A percentile compares a stretch with the other conserved stretches of the same genome.
These are phyloP conservation scores for Andrena camellia DNA, from an alignment of 2,888 invertebrate genomes.

Conservation along the genomic window DNA sequence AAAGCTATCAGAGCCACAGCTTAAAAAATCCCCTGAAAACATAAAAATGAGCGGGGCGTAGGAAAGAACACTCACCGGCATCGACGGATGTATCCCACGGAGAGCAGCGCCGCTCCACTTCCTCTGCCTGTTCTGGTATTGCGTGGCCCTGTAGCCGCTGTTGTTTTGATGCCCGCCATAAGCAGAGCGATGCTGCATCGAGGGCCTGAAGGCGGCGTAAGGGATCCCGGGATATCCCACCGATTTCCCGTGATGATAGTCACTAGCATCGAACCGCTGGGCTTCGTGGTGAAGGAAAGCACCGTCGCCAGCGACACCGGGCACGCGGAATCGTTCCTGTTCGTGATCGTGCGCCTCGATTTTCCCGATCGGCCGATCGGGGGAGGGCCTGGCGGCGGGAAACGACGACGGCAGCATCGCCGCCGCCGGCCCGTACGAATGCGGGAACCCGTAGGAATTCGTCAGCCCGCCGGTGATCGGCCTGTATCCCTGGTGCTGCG, in stretches of 20 bases:
- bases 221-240: conserved; percentile 59
- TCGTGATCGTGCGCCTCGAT: conserved; percentile 64
- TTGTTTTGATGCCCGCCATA: conserved; percentile 72
- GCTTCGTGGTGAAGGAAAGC: conserved; percentile 60
- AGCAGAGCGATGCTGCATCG: conserved; percentile 63
- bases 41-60: not conserved
- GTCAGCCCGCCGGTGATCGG: conserved; percentile 34
- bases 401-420: conserved; percentile 62
- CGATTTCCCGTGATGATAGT: conserved; percentile 62
- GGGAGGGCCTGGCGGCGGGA: conserved; percentile 38
- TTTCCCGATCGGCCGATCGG: conserved; percentile 59
- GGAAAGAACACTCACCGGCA: conserved; percentile 72
- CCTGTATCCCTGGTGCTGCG: conserved; percentile 55
- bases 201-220: conserved; percentile 69
- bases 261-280: conserved; percentile 61
- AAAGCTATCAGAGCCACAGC: no score
- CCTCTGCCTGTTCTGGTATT: conserved; percentile 71
- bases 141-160: conserved; percentile 64
- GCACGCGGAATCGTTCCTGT: conserved; percentile 62
- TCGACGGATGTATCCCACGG: conserved; percentile 75
- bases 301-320: conserved; percentile 60
- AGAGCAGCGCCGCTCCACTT: conserved; percentile 77
- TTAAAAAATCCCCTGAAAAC: no score
- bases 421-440: conserved; percentile 72
- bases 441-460: conserved; percentile 74